Percentiles rank a stretch among this genome's conserved stretches.
Evolutionary conservation across 2,113 vertebrate genomes (phyloP).

Genomic region (Bos taurus): DNA sequence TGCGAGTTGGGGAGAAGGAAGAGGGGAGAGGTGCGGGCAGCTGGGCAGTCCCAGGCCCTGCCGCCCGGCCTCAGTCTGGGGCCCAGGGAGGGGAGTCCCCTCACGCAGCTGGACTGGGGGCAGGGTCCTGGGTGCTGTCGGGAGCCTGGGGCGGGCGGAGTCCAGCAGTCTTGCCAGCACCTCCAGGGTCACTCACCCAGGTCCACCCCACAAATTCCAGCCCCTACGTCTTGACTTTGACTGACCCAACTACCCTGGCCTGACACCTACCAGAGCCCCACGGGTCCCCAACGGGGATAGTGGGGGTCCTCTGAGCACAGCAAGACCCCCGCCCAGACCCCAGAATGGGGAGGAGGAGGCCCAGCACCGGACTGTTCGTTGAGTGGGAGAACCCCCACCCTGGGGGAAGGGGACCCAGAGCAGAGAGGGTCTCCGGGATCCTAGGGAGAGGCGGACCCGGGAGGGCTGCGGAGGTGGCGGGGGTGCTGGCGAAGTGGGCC

Average conservation of each 20-base stretch:
- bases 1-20: no score
- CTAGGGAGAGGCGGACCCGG: no score
- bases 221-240: neutral
- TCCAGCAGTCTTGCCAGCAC: no score
- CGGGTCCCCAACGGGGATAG: rapidly evolving
- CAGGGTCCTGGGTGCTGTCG: rapidly evolving
- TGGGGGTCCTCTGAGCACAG: rapidly evolving
- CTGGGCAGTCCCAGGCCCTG: rapidly evolving
- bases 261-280: neutral
- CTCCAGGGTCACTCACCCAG: rapidly evolving
- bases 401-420: neutral
- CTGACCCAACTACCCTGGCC: neutral
- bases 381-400: neutral
- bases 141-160: neutral
- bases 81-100: neutral
- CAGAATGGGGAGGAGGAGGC: no score
- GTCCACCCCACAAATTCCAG: rapidly evolving
- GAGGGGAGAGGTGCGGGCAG: neutral
- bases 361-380: rapidly evolving
- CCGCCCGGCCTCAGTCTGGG: neutral
- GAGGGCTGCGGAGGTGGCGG: neutral
- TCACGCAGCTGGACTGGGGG: rapidly evolving
- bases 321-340: rapidly evolving
- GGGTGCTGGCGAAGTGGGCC: no score
- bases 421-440: neutral